These are phyloP conservation scores for Cuniculus paca DNA, from an alignment of 2,797 vertebrate genomes.

Conservation along the genomic window DNA sequence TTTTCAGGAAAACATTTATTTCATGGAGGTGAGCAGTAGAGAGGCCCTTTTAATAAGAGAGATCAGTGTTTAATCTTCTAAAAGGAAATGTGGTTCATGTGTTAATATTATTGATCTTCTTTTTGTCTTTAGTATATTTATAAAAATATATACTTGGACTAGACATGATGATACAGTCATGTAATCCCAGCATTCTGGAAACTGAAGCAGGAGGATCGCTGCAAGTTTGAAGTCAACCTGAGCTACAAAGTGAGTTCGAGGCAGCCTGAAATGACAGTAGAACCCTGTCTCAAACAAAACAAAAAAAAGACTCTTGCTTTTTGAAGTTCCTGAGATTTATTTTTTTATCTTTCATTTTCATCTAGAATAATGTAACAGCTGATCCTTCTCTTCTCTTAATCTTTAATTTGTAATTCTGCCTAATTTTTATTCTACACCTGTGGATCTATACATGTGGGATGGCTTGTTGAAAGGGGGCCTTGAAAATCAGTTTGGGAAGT, in stretches of 20 bases:
- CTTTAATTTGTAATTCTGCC: background rate
- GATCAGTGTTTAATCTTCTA: background rate
- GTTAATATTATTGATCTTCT: background rate
- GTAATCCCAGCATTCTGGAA: background rate
- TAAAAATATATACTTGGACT: background rate
- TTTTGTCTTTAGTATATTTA: background rate
- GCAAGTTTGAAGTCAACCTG: background rate
- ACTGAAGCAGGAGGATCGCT: background rate
- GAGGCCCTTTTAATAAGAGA: background rate
- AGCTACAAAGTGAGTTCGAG: background rate
- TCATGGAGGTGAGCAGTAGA: background rate
- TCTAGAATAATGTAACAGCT: background rate
- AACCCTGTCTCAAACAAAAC: background rate
- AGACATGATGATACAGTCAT: background rate
- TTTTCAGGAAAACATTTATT: background rate
- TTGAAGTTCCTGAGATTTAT: background rate
- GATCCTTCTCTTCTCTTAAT: background rate
- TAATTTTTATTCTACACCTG: background rate
- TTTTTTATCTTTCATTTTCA: background rate
- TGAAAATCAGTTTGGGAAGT: background rate
- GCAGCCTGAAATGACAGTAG: background rate
- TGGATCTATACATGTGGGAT: too few species aligned
- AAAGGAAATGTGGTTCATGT: background rate
- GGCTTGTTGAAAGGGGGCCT: too few species aligned
- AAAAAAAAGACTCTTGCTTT: background rate